A percentile compares a stretch with the other conserved stretches of the same genome.
phyloP scores from a whole-genome alignment of 2,888 invertebrate genomes.

The Ferrisia virgata region DNA sequence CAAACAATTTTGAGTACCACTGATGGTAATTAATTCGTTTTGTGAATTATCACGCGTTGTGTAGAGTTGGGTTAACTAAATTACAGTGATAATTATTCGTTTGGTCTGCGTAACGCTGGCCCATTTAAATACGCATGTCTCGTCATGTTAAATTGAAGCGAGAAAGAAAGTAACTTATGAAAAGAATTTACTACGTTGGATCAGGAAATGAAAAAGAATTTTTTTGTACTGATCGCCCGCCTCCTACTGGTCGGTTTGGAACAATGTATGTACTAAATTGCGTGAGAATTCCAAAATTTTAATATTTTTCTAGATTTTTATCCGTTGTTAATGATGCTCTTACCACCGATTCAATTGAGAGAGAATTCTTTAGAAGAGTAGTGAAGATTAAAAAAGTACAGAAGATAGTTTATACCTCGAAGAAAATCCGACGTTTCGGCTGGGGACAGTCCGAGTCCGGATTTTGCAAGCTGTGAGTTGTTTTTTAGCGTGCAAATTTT shows the following conservation, averaged over 20 bases:
- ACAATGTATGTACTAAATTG: neutral
- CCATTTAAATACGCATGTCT: conserved; percentile 12
- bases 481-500: conserved; percentile 65
- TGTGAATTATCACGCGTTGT: neutral
- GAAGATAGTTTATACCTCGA: conserved; percentile 24
- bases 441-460: conserved; percentile 5
- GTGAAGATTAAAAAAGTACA: neutral
- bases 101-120: conserved; percentile 1
- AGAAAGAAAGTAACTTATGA: conserved; percentile 26
- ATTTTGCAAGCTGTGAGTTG: conserved; percentile 61
- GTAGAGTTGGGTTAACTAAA: neutral
- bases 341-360: neutral
- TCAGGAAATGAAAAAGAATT: neutral
- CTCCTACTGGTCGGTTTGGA: neutral
- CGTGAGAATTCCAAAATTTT: neutral
- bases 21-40: conserved; percentile 30
- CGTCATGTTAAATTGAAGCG: neutral
- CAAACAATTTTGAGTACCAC: neutral
- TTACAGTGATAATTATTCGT: conserved; percentile 7
- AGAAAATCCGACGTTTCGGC: conserved; percentile 47
- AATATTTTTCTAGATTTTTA: neutral
- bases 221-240: neutral
- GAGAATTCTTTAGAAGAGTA: neutral
- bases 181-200: neutral
- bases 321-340: neutral